Evolutionary conservation across 2,113 vertebrate species (phyloP).

Genomic region (Mirounga angustirostris): DNA sequence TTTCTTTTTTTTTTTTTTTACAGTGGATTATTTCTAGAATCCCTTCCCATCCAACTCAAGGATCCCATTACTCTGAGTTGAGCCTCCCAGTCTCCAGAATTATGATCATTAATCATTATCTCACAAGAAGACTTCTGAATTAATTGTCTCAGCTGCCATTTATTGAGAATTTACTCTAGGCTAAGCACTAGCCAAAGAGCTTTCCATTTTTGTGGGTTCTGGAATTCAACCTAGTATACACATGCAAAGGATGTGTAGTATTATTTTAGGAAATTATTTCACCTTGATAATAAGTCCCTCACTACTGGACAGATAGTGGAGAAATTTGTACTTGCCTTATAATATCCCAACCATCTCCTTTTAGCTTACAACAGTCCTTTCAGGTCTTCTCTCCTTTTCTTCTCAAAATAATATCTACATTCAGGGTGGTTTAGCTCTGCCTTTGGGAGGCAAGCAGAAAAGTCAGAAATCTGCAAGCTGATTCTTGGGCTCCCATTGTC

Average conservation of each 20-base stretch:
- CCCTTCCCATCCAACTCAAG: neutral
- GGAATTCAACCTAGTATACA: slow-evolving; percentile 3
- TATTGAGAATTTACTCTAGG: slow-evolving; percentile 1
- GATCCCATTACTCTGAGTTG: slow-evolving; percentile 41
- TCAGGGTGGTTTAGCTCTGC: neutral
- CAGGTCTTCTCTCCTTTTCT: neutral
- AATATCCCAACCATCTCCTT: neutral
- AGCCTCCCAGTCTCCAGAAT: neutral
- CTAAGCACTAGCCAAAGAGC: neutral
- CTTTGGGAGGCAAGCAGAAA: neutral
- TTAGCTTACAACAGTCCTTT: neutral
- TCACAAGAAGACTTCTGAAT: neutral
- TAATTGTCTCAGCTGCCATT: neutral
- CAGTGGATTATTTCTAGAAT: slow-evolving; percentile 45
- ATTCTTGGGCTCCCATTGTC: neutral
- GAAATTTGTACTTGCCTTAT: neutral
- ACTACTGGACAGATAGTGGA: neutral
- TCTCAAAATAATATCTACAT: neutral
- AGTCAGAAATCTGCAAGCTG: neutral
- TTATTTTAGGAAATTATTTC: slow-evolving; percentile 36
- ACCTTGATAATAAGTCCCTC: neutral
- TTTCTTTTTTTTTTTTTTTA: slow-evolving; percentile 19
- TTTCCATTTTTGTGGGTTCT: slow-evolving; percentile 24
- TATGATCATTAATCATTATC: neutral
- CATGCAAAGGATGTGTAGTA: neutral